phyloP scores from a whole-genome alignment of 2,888 invertebrate species.

The Drosophila paranaensis region DNA sequence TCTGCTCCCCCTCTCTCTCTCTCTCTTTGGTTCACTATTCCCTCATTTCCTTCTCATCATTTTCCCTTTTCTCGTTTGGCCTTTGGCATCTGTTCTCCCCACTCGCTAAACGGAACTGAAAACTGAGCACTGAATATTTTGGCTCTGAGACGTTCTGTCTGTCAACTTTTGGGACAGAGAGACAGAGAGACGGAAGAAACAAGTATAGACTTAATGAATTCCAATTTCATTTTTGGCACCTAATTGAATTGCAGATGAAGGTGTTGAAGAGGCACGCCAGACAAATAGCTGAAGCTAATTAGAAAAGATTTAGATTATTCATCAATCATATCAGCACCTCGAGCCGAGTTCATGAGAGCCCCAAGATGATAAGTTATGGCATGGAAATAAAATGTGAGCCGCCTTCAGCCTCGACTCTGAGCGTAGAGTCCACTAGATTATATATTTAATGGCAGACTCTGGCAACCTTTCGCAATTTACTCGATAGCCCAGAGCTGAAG shows the following conservation, averaged over 20 bases:
- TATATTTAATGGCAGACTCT: background rate
- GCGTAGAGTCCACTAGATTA: background rate
- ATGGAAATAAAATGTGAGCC: too few relatives aligned
- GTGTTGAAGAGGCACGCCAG: conserved; percentile 3
- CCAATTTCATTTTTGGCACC: conserved; percentile 2
- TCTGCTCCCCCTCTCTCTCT: background rate
- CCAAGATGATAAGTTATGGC: too few relatives aligned
- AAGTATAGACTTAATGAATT: conserved; percentile 12
- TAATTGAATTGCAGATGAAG: conserved; percentile 13
- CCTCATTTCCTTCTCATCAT: background rate
- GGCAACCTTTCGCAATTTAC: background rate
- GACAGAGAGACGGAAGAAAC: background rate
- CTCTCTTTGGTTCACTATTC: background rate
- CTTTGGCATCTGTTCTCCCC: conserved; percentile 1
- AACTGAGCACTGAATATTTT: background rate
- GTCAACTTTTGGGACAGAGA: conserved; percentile 1
- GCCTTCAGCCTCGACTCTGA: too few relatives aligned
- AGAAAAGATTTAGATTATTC: background rate
- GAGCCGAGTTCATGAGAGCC: background rate
- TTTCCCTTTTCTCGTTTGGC: conserved; percentile 3
- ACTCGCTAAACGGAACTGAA: conserved; percentile 3
- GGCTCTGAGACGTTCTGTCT: conserved; percentile 11
- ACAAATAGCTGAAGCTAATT: conserved; percentile 8
- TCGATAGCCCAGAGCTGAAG: background rate
- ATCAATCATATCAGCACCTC: background rate